Conservation (phyloP, 1,140 invertebrate species). For the Ceratina australensis region DNA sequence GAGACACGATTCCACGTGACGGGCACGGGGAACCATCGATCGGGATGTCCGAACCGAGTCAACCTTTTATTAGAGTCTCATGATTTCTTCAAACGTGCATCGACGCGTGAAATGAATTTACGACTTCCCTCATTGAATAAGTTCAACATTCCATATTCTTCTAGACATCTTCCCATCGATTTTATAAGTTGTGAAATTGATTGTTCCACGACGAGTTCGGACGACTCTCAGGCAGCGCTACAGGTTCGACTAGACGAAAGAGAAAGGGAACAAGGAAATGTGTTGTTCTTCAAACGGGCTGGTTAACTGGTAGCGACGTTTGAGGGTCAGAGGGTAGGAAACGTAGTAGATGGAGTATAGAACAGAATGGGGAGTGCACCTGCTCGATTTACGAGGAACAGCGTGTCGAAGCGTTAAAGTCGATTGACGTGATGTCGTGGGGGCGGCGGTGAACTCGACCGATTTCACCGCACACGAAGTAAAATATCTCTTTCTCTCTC, state of each 20-base stretch:
- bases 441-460: slow-evolving; percentile 64
- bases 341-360: too few species aligned
- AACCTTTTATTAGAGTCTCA: not conserved
- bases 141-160: too few species aligned
- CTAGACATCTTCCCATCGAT: too few species aligned
- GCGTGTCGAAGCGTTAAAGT: slow-evolving; percentile 55
- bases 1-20: slow-evolving; percentile 25
- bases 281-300: not conserved
- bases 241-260: not conserved
- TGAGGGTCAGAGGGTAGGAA: too few species aligned
- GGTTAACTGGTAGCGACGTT: too few species aligned
- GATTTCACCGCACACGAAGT: slow-evolving; percentile 57
- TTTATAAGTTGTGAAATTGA: not conserved
- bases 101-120: too few species aligned
- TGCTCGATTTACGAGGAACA: slow-evolving; percentile 27
- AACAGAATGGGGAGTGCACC: not conserved
- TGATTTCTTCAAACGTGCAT: not conserved
- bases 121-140: too few species aligned
- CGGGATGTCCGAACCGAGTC: not conserved
- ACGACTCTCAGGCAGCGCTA: not conserved
- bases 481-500: too few species aligned
- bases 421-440: slow-evolving; percentile 69
- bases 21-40: slow-evolving; percentile 12
- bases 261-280: not conserved
- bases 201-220: not conserved